A percentile compares a stretch with the other conserved stretches of the same genome.
Conservation (phyloP, 2,888 invertebrate genomes). For the Coremacera marginata region DNA sequence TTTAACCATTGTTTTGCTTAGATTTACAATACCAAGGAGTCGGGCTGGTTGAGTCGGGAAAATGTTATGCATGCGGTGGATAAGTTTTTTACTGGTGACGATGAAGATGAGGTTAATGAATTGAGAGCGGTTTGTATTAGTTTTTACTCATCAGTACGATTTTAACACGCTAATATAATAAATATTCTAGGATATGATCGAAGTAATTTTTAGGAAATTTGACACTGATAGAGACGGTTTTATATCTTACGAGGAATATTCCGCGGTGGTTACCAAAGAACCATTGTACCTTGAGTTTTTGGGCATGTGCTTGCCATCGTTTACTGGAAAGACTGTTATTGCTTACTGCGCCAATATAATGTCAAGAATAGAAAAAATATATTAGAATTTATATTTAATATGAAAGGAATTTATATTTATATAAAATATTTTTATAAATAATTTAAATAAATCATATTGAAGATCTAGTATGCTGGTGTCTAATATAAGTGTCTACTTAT, state of each 20-base stretch:
- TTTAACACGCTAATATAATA: too few species aligned
- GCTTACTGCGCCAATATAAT: slow-evolving; percentile 60
- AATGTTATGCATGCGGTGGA: slow-evolving; percentile 73
- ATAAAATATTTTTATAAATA: too few species aligned
- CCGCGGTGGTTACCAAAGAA: slow-evolving; percentile 73
- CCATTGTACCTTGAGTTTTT: slow-evolving; percentile 79
- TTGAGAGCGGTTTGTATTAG: slow-evolving; percentile 54
- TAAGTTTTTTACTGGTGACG: slow-evolving; percentile 71
- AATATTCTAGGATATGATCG: slow-evolving; percentile 76
- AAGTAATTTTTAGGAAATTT: slow-evolving; percentile 79
- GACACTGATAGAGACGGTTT: slow-evolving; percentile 81
- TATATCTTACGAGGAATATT: slow-evolving; percentile 75
- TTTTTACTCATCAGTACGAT: background rate
- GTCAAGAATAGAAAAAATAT: slow-evolving; percentile 39
- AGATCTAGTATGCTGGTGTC: too few species aligned
- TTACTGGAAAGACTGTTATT: slow-evolving; percentile 60
- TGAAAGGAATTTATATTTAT: too few species aligned
- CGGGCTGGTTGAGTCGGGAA: slow-evolving; percentile 75
- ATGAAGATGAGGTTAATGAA: slow-evolving; percentile 82
- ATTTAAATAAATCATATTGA: too few species aligned
- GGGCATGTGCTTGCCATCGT: slow-evolving; percentile 79
- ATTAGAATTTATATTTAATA: too few species aligned
- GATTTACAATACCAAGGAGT: slow-evolving; percentile 77
- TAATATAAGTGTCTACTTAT: too few species aligned
- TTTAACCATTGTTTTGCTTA: slow-evolving; percentile 30